phyloP scores from a whole-genome alignment of 2,797 vertebrate species.

The Echiichthys vipera region DNA sequence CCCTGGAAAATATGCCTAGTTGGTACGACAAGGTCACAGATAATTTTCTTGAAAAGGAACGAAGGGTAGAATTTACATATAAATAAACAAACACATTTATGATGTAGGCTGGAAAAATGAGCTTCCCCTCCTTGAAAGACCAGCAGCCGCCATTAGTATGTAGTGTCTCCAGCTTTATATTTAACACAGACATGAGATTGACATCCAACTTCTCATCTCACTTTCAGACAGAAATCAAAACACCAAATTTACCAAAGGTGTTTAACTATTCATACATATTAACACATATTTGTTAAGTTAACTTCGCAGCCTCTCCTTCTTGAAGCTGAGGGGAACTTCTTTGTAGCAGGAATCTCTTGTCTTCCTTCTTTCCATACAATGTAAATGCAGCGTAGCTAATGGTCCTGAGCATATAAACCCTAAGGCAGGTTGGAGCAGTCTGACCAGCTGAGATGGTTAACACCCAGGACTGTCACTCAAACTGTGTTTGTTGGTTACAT shows the following conservation, averaged over 20 bases:
- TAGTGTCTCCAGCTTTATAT: not conserved
- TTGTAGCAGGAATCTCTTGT: slow-evolving; percentile 1
- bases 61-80: too few species aligned
- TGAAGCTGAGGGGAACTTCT: not conserved
- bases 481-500: slow-evolving; percentile 64
- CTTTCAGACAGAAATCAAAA: not conserved
- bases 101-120: too few species aligned
- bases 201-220: not conserved
- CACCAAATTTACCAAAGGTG: not conserved
- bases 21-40: too few species aligned
- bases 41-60: too few species aligned
- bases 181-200: not conserved
- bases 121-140: too few species aligned
- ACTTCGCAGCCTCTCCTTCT: too few species aligned
- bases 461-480: too few species aligned
- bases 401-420: not conserved
- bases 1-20: too few species aligned
- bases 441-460: not conserved
- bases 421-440: not conserved
- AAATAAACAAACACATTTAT: too few species aligned
- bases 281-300: too few species aligned
- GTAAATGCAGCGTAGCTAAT: slow-evolving; percentile 2
- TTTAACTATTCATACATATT: not conserved
- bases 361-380: not conserved
- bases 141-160: too few species aligned